phyloP scores from a whole-genome alignment of 2,797 vertebrate species.

The Malurus leucopterus region DNA sequence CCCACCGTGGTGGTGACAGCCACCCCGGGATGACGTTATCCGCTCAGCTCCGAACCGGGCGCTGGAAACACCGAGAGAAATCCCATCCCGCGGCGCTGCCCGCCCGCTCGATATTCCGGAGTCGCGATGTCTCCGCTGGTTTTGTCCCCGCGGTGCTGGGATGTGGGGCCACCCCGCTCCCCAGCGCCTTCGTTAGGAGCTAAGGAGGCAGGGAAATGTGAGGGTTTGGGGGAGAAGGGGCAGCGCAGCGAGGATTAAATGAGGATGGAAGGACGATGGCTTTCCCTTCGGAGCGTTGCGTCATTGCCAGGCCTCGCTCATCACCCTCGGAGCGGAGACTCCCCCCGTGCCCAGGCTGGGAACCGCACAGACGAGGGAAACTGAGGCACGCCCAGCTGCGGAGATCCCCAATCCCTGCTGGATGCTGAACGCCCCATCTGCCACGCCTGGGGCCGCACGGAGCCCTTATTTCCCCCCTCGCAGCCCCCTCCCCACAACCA shows the following conservation, averaged over 20 bases:
- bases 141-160: not conserved
- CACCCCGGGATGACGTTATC: not conserved
- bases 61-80: not conserved
- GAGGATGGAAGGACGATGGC: rapidly evolving
- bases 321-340: not conserved
- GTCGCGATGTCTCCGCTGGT: not conserved
- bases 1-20: not conserved
- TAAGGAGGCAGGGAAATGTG: rapidly evolving
- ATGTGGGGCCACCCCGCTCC: not conserved
- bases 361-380: not conserved
- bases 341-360: not conserved
- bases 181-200: rapidly evolving
- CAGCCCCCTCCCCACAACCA: not conserved
- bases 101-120: rapidly evolving
- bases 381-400: not conserved
- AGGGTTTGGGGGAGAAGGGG: not conserved
- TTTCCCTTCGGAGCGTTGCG: not conserved
- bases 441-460: rapidly evolving
- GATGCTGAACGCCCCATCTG: not conserved
- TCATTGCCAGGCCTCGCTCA: not conserved
- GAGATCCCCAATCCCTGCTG: rapidly evolving
- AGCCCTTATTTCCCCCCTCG: rapidly evolving
- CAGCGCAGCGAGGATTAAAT: rapidly evolving
- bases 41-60: rapidly evolving
- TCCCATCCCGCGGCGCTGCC: rapidly evolving